A percentile compares a stretch with the other conserved stretches of the same genome.
Conservation (phyloP, 2,797 vertebrate genomes). For the Enoplosus armatus region DNA sequence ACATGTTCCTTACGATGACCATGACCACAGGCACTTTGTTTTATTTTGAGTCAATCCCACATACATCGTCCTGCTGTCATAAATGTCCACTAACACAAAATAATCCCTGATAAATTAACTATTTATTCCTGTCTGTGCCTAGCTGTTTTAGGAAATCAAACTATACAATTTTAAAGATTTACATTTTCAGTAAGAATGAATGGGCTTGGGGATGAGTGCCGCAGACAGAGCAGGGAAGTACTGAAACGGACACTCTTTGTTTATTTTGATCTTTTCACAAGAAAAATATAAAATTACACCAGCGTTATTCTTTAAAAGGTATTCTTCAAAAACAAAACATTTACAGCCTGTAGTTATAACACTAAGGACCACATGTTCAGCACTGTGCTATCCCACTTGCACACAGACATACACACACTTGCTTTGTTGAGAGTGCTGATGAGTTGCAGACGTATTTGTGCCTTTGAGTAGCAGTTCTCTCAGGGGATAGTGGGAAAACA, state of each 20-base stretch:
- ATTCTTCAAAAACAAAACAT: not conserved
- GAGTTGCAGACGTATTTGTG: conserved; percentile 21
- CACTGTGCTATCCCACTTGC: not conserved
- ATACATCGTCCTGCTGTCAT: not conserved
- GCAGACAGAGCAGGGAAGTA: not conserved
- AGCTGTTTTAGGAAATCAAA: not conserved
- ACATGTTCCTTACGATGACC: not conserved
- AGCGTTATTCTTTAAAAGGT: not conserved
- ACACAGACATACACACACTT: not conserved
- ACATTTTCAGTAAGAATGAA: not conserved
- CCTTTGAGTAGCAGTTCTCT: conserved; percentile 33
- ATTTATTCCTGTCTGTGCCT: not conserved
- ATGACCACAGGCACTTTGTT: not conserved
- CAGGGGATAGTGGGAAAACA: conserved; percentile 1
- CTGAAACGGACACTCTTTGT: not conserved
- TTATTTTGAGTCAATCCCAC: not conserved
- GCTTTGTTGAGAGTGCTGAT: conserved; percentile 11
- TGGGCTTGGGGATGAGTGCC: not conserved
- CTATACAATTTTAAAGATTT: not conserved
- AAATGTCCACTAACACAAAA: not conserved
- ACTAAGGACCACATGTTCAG: not conserved
- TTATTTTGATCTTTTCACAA: not conserved
- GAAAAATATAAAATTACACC: no score
- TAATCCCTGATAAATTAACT: not conserved
- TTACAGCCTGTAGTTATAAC: not conserved